Evolutionary conservation across 2,888 invertebrate genomes (phyloP).

Genomic region (Nasonovia ribisnigri): DNA sequence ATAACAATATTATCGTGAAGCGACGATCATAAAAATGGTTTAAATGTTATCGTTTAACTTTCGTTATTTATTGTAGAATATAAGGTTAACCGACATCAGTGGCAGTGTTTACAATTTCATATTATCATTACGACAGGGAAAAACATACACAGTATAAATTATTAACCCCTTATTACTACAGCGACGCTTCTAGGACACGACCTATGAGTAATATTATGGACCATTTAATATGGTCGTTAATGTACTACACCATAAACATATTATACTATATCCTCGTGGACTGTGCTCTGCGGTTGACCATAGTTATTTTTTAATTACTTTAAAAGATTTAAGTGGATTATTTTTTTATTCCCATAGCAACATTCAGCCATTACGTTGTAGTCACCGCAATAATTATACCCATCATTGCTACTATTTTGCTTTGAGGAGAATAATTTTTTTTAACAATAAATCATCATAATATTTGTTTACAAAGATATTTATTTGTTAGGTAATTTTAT

Average conservation of each 20-base stretch:
- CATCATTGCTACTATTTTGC: neutral
- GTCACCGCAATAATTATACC: neutral
- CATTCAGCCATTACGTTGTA: no score
- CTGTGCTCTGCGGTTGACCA: neutral
- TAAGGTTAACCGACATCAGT: neutral
- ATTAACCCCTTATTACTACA: neutral
- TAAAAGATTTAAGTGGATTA: neutral
- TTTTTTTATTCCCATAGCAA: neutral
- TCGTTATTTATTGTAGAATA: neutral
- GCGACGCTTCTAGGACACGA: neutral
- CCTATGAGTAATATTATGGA: neutral
- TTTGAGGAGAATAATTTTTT: neutral
- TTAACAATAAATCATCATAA: neutral
- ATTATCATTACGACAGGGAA: neutral
- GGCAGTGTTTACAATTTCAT: neutral
- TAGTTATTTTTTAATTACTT: neutral
- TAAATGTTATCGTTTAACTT: neutral
- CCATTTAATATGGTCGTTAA: neutral
- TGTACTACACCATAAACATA: neutral
- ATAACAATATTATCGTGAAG: neutral
- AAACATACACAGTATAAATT: neutral
- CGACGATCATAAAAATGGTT: neutral
- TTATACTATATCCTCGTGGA: neutral
- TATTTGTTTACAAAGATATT: conserved; percentile 9
- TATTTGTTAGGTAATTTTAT: neutral